These are phyloP conservation scores for Vollenhovia emeryi DNA, from an alignment of 1,140 invertebrate genomes.

Conservation along the genomic window DNA sequence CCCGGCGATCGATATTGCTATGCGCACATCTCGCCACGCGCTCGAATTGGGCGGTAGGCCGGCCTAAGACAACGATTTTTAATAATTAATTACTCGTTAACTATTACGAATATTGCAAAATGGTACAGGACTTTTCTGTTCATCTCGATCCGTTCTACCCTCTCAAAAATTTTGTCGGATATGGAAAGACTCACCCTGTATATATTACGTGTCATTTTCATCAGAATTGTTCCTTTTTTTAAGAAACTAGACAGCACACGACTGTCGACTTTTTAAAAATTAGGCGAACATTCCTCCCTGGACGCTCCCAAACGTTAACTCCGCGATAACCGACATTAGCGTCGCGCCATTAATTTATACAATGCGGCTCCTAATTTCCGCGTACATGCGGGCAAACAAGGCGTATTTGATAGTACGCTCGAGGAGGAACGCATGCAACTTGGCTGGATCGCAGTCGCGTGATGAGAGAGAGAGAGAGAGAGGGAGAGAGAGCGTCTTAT, in stretches of 20 bases:
- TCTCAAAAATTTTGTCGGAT: too few species aligned
- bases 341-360: neutral
- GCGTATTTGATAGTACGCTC: constrained; percentile 11
- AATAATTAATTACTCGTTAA: too few species aligned
- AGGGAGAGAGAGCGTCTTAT: constrained; percentile 59
- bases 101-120: too few species aligned
- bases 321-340: neutral
- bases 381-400: neutral
- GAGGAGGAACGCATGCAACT: constrained; percentile 22
- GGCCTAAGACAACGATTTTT: too few species aligned
- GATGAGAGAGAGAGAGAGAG: constrained; percentile 54
- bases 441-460: constrained; percentile 19
- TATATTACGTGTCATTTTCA: neutral
- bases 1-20: too few species aligned
- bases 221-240: neutral
- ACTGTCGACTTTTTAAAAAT: neutral
- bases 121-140: too few species aligned
- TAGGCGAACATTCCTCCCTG: neutral
- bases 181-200: too few species aligned
- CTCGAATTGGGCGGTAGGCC: too few species aligned
- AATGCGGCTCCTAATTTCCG: neutral
- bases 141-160: too few species aligned
- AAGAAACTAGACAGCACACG: neutral
- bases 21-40: too few species aligned
- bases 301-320: neutral